These are phyloP conservation scores for Xanthorhoe designata DNA, from an alignment of 2,888 invertebrate genomes.

Conservation along the genomic window DNA sequence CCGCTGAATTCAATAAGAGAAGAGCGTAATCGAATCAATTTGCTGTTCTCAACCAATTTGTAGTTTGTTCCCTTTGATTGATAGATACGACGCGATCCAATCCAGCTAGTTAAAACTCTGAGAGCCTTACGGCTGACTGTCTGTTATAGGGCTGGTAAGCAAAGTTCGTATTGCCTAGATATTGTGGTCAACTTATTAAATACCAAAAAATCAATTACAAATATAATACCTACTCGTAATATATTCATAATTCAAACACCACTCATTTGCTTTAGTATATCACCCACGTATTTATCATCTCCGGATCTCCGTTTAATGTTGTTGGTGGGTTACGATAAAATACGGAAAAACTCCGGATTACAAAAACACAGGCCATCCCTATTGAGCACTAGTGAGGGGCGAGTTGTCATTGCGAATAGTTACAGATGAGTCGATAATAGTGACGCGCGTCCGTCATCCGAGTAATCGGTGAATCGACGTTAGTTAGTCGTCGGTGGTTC, in stretches of 20 bases:
- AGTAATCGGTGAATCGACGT: slow-evolving; percentile 57
- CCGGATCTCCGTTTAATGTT: too few species aligned
- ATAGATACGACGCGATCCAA: slow-evolving; percentile 38
- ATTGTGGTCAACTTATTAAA: not conserved
- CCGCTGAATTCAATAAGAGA: slow-evolving; percentile 35
- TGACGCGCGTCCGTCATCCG: slow-evolving; percentile 44
- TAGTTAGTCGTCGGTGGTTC: slow-evolving; percentile 77
- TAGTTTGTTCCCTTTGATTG: slow-evolving; percentile 45
- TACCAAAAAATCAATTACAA: not conserved
- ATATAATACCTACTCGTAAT: too few species aligned
- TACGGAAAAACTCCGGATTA: slow-evolving; percentile 36
- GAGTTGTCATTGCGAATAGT: slow-evolving; percentile 59
- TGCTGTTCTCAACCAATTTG: slow-evolving; percentile 45
- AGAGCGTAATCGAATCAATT: slow-evolving; percentile 42
- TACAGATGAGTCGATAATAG: slow-evolving; percentile 63
- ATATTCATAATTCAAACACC: too few species aligned
- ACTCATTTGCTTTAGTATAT: too few species aligned
- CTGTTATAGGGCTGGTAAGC: slow-evolving; percentile 22
- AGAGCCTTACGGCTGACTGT: slow-evolving; percentile 17
- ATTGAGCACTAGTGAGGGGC: slow-evolving; percentile 42
- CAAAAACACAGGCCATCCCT: slow-evolving; percentile 30
- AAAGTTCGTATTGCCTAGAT: not conserved
- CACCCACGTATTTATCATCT: too few species aligned
- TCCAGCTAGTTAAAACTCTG: slow-evolving; percentile 29
- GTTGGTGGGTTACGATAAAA: slow-evolving; percentile 1